Evolutionary conservation across 92 coral and sea anemone species (phyloP).

Genomic region (Phenganax marumi): DNA sequence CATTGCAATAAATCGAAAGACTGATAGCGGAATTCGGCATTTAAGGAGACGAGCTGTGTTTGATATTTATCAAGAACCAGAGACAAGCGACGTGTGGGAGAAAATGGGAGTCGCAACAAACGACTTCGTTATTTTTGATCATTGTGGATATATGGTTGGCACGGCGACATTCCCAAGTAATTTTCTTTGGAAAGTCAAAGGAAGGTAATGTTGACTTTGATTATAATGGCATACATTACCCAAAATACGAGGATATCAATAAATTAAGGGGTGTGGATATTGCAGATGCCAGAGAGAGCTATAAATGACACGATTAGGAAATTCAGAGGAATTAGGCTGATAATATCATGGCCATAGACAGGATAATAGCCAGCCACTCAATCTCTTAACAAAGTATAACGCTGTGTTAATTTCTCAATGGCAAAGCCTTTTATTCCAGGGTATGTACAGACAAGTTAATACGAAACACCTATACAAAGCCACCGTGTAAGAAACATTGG

Average conservation of each 20-base stretch:
- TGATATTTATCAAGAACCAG: constrained; percentile 50
- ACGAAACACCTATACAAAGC: constrained; percentile 26
- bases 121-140: constrained; percentile 54
- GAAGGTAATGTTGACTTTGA: constrained; percentile 12
- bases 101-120: constrained; percentile 24
- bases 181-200: constrained; percentile 12
- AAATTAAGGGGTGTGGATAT: too few relatives aligned
- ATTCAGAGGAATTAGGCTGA: too few relatives aligned
- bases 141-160: constrained; percentile 49
- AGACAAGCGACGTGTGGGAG: constrained; percentile 26
- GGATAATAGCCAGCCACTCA: too few relatives aligned
- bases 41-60: constrained; percentile 28
- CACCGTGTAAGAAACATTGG: constrained; percentile 32
- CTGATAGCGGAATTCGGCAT: constrained; percentile 4
- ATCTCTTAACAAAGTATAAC: too few relatives aligned
- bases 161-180: constrained; percentile 23
- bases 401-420: too few relatives aligned
- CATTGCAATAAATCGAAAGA: constrained; percentile 30
- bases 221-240: neutral
- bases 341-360: too few relatives aligned
- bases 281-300: too few relatives aligned
- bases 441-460: constrained; percentile 31
- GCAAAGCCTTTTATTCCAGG: neutral
- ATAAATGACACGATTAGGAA: too few relatives aligned
- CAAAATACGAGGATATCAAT: neutral